Evolutionary conservation across 2,797 vertebrate species (phyloP).

Genomic region (Esox lucius): DNA sequence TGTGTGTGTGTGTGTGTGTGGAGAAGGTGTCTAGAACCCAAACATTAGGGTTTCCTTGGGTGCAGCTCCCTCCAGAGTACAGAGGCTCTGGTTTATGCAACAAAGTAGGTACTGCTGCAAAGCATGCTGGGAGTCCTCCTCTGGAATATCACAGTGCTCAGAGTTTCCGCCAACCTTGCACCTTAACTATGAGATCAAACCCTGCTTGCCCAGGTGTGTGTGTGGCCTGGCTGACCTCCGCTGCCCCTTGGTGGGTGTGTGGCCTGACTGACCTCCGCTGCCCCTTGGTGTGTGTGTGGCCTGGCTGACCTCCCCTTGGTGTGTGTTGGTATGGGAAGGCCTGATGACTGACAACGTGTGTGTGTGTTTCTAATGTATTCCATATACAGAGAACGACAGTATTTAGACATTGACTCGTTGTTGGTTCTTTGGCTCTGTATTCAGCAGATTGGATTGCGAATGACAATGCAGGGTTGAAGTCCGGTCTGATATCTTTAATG

Average conservation of each 20-base stretch:
- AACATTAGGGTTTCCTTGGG: slow-evolving; percentile 77
- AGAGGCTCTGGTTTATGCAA: slow-evolving; percentile 78
- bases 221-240: neutral
- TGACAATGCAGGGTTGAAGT: too few species aligned
- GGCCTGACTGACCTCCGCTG: neutral
- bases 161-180: neutral
- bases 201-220: neutral
- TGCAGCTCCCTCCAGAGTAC: slow-evolving; percentile 84
- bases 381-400: too few species aligned
- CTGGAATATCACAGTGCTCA: slow-evolving; percentile 21
- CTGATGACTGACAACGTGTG: neutral
- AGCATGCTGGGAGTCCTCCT: slow-evolving; percentile 59
- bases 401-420: too few species aligned
- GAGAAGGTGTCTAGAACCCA: slow-evolving; percentile 71
- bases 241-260: neutral
- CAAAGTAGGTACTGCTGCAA: slow-evolving; percentile 71
- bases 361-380: neutral
- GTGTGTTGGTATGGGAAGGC: neutral
- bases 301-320: neutral
- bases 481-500: too few species aligned
- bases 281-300: neutral
- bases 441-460: too few species aligned
- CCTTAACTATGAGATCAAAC: neutral
- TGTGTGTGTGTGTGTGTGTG: slow-evolving; percentile 58
- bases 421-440: too few species aligned